phyloP scores from a whole-genome alignment of 2,888 invertebrate species.

The Pomacea canaliculata region DNA sequence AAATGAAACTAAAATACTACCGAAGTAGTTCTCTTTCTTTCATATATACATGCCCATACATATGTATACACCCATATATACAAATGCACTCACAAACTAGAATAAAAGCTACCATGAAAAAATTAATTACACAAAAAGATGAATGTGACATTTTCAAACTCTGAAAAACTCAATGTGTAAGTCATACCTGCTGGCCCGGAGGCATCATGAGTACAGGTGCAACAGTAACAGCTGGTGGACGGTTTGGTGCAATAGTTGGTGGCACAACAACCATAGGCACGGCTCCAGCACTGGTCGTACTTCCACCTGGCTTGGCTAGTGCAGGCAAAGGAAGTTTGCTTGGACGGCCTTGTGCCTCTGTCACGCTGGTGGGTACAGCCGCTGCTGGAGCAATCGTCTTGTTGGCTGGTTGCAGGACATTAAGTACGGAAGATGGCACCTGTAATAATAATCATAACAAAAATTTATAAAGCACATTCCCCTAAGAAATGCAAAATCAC shows the following conservation, averaged over 20 bases:
- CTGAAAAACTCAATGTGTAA: too few relatives aligned
- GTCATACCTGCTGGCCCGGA: too few relatives aligned
- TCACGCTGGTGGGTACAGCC: neutral
- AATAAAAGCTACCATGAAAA: too few relatives aligned
- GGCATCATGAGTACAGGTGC: too few relatives aligned
- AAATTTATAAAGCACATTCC: too few relatives aligned
- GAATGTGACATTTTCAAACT: too few relatives aligned
- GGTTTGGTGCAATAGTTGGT: neutral
- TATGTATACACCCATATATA: too few relatives aligned
- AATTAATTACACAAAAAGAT: neutral
- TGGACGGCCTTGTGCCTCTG: neutral
- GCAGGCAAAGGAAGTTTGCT: conserved; percentile 1
- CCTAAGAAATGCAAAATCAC: too few relatives aligned
- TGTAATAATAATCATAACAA: neutral
- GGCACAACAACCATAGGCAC: conserved; percentile 19
- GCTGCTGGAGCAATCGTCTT: conserved; percentile 6
- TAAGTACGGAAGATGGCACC: neutral
- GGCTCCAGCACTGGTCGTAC: neutral
- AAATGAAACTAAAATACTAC: too few relatives aligned
- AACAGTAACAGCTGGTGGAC: neutral
- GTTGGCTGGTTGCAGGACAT: neutral
- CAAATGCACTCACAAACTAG: too few relatives aligned
- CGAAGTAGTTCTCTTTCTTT: too few relatives aligned
- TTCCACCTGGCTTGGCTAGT: neutral
- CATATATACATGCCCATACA: too few relatives aligned